Conservation (phyloP, 2,797 vertebrate species). For the Chelon labrosus region DNA sequence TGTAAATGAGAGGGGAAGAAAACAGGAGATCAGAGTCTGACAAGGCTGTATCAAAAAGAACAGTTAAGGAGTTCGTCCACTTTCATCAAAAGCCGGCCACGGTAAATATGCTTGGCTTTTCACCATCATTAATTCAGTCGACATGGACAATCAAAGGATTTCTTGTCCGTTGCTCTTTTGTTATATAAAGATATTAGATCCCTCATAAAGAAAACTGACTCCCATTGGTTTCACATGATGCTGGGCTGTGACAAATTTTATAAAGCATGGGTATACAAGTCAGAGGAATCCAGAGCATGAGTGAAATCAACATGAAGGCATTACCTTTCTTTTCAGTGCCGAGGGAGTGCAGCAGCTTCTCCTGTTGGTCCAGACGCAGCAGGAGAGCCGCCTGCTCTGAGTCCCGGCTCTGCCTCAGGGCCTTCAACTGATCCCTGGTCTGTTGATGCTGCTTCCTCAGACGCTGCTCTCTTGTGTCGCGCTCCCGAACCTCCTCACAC, state of each 20-base stretch:
- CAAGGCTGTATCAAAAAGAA: neutral
- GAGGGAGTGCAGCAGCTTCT: constrained; percentile 88
- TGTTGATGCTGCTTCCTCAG: constrained; percentile 84
- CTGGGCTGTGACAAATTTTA: constrained; percentile 16
- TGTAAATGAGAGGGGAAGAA: constrained; percentile 28
- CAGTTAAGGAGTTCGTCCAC: neutral
- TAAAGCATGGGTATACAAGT: neutral
- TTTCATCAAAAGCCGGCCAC: constrained; percentile 2
- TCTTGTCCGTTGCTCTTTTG: constrained; percentile 2
- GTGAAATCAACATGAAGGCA: neutral
- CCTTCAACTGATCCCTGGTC: constrained; percentile 87
- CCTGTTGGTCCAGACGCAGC: constrained; percentile 89
- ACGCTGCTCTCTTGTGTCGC: constrained; percentile 84
- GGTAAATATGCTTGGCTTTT: neutral
- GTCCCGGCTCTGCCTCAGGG: constrained; percentile 84
- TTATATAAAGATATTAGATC: constrained; percentile 16
- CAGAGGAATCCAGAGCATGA: neutral
- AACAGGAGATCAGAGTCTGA: constrained; percentile 19
- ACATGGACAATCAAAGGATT: constrained; percentile 1
- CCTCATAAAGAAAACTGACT: constrained; percentile 9
- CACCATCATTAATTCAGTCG: neutral
- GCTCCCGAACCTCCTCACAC: constrained; percentile 90
- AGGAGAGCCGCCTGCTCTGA: constrained; percentile 85
- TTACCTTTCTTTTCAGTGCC: constrained; percentile 91
- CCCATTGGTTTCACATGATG: constrained; percentile 21